Conservation (phyloP, 2,888 invertebrate genomes). For the Thalpophila matura region DNA sequence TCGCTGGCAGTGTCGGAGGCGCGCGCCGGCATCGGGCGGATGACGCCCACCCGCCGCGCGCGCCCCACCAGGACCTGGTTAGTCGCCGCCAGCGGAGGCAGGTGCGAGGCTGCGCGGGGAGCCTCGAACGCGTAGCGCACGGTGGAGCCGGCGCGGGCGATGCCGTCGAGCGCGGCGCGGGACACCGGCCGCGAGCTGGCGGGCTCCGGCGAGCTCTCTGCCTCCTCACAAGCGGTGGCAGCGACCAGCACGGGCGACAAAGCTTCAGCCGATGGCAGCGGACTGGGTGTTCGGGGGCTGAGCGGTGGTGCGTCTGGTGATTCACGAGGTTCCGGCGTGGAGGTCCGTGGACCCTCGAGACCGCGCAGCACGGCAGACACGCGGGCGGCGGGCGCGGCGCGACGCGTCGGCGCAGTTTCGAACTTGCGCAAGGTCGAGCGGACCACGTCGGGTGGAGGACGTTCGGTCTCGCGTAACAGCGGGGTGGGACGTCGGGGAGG, state of each 20-base stretch:
- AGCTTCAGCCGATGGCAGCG: constrained; percentile 88
- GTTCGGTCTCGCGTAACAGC: constrained; percentile 89
- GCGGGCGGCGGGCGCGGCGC: constrained; percentile 88
- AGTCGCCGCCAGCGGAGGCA: constrained; percentile 82
- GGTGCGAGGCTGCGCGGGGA: constrained; percentile 76
- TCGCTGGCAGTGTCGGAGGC: constrained; percentile 53
- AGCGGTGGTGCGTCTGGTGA: constrained; percentile 68
- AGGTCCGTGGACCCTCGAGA: constrained; percentile 76
- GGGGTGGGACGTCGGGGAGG: constrained; percentile 85
- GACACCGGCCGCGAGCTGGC: constrained; percentile 85
- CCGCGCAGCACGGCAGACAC: constrained; percentile 82
- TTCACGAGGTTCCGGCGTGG: constrained; percentile 79
- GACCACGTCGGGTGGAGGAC: constrained; percentile 97
- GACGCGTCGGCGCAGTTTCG: constrained; percentile 92
- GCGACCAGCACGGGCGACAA: constrained; percentile 88
- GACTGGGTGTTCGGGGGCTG: constrained; percentile 73
- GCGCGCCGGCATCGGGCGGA: constrained; percentile 88
- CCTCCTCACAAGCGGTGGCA: constrained; percentile 82
- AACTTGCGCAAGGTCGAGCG: constrained; percentile 96
- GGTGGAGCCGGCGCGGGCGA: constrained; percentile 92
- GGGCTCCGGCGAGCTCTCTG: constrained; percentile 67
- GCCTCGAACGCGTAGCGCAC: constrained; percentile 91
- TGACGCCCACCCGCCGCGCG: constrained; percentile 89
- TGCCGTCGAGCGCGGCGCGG: constrained; percentile 92
- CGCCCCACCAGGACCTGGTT: constrained; percentile 82